A percentile compares a stretch with the other conserved stretches of the same genome.
These are phyloP conservation scores for Damaliscus lunatus DNA, from an alignment of 2,113 vertebrate genomes.

Conservation along the genomic window DNA sequence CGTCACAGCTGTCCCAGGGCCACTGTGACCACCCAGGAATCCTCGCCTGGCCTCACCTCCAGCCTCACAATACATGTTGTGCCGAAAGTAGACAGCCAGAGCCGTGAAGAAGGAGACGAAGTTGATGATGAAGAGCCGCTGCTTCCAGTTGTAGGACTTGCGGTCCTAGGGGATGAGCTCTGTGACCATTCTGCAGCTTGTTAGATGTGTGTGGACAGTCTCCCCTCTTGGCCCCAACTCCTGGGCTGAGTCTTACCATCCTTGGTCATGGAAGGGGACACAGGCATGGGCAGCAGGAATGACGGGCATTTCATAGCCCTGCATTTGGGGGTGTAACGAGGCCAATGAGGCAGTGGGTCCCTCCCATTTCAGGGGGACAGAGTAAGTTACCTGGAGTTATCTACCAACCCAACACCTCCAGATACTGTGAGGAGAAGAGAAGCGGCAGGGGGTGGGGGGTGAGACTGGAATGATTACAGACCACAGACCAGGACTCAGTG, in stretches of 20 bases:
- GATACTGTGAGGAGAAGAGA: not conserved
- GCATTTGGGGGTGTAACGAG: not conserved
- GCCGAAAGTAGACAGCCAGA: slow-evolving; percentile 88
- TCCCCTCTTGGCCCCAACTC: not conserved
- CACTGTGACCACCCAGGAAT: not conserved
- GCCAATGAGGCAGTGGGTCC: not conserved
- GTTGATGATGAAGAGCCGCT: slow-evolving; percentile 89
- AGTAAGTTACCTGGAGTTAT: not conserved
- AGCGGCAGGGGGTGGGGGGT: not conserved
- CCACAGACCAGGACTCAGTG: not conserved
- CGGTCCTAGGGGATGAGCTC: slow-evolving; percentile 83
- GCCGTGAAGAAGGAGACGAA: slow-evolving; percentile 82
- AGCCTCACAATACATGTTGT: slow-evolving; percentile 91
- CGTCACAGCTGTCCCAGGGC: not conserved
- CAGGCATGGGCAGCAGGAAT: not conserved
- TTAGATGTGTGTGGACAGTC: not conserved
- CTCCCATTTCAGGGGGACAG: not conserved
- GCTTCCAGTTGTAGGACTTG: slow-evolving; percentile 90
- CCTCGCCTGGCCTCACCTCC: slow-evolving; percentile 86
- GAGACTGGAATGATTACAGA: not conserved
- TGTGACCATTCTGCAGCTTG: slow-evolving; percentile 1
- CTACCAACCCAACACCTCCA: slow-evolving; percentile 6
- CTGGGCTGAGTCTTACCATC: not conserved
- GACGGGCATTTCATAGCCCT: not conserved
- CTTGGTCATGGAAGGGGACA: not conserved